phyloP scores from a whole-genome alignment of 2,113 vertebrate species.

The Hassar affinis region DNA sequence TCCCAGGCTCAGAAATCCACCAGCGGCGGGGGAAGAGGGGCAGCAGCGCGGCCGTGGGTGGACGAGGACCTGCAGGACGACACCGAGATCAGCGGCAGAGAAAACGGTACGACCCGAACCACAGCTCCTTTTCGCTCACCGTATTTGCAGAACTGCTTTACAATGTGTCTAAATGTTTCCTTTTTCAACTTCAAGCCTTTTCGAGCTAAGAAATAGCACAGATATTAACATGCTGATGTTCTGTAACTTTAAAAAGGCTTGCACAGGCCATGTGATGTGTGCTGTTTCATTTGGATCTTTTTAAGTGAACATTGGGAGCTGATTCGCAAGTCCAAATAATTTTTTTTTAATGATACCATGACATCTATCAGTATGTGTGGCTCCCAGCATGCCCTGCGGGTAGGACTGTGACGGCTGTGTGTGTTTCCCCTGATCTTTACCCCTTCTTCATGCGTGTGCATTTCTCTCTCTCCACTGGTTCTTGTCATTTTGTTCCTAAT shows the following conservation, averaged over 20 bases:
- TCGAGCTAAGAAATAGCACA: neutral
- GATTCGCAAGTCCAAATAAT: neutral
- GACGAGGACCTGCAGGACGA: constrained; percentile 83
- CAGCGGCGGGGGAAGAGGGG: constrained; percentile 18
- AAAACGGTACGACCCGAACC: constrained; percentile 70
- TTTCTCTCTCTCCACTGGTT: no score
- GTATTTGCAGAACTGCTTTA: neutral
- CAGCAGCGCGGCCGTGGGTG: constrained; percentile 72
- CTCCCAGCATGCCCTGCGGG: no score
- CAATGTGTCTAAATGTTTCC: neutral
- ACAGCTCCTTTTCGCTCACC: no score
- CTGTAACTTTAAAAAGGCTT: neutral
- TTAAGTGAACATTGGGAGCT: neutral
- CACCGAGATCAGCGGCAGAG: constrained; percentile 65
- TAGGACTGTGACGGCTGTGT: no score
- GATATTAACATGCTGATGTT: neutral
- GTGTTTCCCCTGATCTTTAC: no score
- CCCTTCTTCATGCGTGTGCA: no score
- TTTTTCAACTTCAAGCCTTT: neutral
- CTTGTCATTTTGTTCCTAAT: no score
- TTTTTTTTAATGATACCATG: neutral
- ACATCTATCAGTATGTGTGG: neutral
- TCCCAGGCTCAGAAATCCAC: constrained; percentile 21
- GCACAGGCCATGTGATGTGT: neutral
- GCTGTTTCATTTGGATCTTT: neutral